Conservation (phyloP, 1,140 invertebrate genomes). For the Drosophila kepulauana region DNA sequence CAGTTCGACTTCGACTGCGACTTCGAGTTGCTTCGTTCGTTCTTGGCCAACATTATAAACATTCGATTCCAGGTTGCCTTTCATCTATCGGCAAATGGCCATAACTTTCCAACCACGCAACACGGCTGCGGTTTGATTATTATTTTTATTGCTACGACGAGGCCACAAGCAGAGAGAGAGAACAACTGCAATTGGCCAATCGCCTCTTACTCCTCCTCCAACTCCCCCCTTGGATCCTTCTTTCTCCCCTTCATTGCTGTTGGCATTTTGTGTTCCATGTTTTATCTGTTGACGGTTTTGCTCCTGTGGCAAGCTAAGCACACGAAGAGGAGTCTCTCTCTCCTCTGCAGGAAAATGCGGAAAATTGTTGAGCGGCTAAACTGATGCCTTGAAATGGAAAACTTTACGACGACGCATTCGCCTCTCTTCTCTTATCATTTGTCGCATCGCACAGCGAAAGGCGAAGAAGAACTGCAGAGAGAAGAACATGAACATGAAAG, state of each 20-base stretch:
- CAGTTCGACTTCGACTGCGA: background rate
- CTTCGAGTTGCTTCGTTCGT: conserved; percentile 8
- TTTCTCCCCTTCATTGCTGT: conserved; percentile 10
- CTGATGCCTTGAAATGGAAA: conserved; percentile 73
- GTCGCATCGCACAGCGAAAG: conserved; percentile 48
- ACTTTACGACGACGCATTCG: conserved; percentile 55
- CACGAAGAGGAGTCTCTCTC: conserved; percentile 1
- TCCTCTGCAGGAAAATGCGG: conserved; percentile 57
- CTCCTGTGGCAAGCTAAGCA: conserved; percentile 36
- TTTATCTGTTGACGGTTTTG: conserved; percentile 52
- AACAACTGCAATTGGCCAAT: conserved; percentile 7
- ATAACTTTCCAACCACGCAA: conserved; percentile 72
- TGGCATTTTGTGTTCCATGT: conserved; percentile 57
- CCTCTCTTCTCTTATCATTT: conserved; percentile 62
- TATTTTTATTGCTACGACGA: conserved; percentile 65
- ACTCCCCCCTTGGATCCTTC: background rate
- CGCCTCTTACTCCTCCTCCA: conserved; percentile 23
- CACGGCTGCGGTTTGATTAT: conserved; percentile 70
- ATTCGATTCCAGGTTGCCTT: conserved; percentile 57
- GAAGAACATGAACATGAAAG: conserved; percentile 18
- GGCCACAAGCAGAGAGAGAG: conserved; percentile 10
- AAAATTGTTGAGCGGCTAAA: conserved; percentile 59
- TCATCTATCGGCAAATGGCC: conserved; percentile 63
- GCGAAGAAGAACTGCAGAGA: background rate
- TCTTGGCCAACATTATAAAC: conserved; percentile 42